Base-by-base conservation (phyloP, 2,113 vertebrate genomes). In the Oreamnos americanus region DNA sequence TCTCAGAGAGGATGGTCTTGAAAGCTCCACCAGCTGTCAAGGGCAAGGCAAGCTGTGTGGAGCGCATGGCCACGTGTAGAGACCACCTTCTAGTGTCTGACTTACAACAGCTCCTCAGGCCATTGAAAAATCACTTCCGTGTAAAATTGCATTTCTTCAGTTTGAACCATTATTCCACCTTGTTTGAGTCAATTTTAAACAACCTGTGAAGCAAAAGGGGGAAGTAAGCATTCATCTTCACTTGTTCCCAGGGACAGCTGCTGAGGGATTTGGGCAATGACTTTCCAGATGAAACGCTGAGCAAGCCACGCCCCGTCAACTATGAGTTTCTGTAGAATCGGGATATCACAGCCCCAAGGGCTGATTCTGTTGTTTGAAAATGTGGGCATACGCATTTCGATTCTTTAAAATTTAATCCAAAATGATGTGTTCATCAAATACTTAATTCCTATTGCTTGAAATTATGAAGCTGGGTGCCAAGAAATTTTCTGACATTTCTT, bases 11-110 rank as follows among this genome's bases (percentile, higher is more conserved):
- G 51, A 17, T 26, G 17, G 25, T 82, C 11, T 1, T 25, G 13
- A 21, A 17, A 43, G 2, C 30, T 6, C 3, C 23, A 3, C 2
- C 2, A 7, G 2, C 45, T 14, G 2, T 7, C 58, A 16, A 1
- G 26, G 11, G 21, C 55, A 23, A 39, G 28, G 6, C 39, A 17
- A 39, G 25, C 43, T 17, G n/a, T 28, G 6, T 6, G 53, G 10
- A 3, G 5, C 4, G 2, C 19, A 14, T 0, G 1, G 2, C 21
- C 9, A 13, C 15, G 0, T 3, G 8, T 7, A 3, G 43, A 51
- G 51, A 15, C 3, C 1, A 33, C 2, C 21, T 10, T 28, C 1
- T 5, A 4, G n/a, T n/a, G 30, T 49, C n/a, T 33, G 6, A 15
- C 12, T 19, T 26, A 17, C 1, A 11, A 10, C 12, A 14, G 21